phyloP scores from a whole-genome alignment of 2,888 invertebrate species.

The Xestia xanthographa region DNA sequence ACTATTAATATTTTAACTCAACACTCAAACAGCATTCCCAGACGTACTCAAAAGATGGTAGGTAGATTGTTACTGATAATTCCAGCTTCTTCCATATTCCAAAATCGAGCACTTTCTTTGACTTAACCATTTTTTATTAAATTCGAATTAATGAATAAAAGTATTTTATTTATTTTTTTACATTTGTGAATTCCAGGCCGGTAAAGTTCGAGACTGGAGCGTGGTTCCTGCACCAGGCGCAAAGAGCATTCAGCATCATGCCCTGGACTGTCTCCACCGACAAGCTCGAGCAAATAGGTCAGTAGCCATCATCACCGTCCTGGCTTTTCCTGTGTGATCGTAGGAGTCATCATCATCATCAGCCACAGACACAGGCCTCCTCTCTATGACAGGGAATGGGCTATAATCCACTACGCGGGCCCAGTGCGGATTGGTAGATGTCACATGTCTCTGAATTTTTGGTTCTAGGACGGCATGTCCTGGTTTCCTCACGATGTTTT shows the following conservation, averaged over 20 bases:
- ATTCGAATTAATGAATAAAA: too few species aligned
- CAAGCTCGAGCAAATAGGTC: constrained; percentile 87
- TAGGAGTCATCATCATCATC: too few species aligned
- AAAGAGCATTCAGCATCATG: constrained; percentile 85
- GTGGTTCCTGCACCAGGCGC: constrained; percentile 85
- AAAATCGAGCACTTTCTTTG: neutral
- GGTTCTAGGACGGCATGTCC: too few species aligned
- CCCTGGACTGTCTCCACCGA: constrained; percentile 86
- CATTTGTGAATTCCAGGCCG: constrained; percentile 75
- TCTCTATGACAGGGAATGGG: too few species aligned
- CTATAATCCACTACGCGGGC: too few species aligned
- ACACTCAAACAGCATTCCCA: neutral
- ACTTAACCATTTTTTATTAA: neutral
- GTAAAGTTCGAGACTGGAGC: constrained; percentile 85
- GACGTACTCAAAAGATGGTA: neutral
- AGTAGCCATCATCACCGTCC: constrained; percentile 38
- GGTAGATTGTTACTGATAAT: neutral
- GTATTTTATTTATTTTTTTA: neutral
- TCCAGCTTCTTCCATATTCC: neutral
- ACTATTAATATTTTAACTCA: too few species aligned
- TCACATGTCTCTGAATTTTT: too few species aligned
- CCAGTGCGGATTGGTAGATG: too few species aligned
- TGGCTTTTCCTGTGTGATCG: too few species aligned
- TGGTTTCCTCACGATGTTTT: too few species aligned
- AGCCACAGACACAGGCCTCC: too few species aligned